Percentiles rank a stretch among this genome's conserved stretches.
Conservation (phyloP, 2,797 vertebrate genomes). For the Phrynocephalus forsythii region DNA sequence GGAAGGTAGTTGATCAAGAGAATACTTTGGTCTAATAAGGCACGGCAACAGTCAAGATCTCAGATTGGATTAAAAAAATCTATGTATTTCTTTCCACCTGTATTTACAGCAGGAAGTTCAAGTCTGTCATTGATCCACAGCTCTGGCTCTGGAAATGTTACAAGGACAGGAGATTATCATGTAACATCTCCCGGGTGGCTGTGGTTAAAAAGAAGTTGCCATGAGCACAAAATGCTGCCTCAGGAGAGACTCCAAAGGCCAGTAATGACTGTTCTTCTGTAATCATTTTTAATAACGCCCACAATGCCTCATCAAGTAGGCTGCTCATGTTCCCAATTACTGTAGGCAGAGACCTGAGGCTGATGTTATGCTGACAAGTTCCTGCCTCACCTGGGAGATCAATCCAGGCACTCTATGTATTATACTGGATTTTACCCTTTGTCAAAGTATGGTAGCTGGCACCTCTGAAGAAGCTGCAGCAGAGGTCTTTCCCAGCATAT, state of each 20-base stretch:
- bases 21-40: not conserved
- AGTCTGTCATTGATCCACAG: not conserved
- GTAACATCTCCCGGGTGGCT: not conserved
- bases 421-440: not conserved
- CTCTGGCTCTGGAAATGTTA: not conserved
- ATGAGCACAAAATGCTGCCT: not conserved
- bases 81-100: slow-evolving; percentile 1
- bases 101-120: not conserved
- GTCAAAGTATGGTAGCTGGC: no score
- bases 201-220: not conserved
- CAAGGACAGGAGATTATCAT: not conserved
- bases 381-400: not conserved
- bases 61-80: not conserved
- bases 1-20: not conserved
- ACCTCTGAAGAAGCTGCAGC: not conserved
- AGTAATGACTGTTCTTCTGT: not conserved
- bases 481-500: not conserved
- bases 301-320: slow-evolving; percentile 6
- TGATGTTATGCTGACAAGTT: not conserved
- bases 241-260: not conserved
- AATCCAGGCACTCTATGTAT: not conserved
- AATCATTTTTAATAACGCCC: not conserved
- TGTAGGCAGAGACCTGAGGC: not conserved
- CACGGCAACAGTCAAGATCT: not conserved
- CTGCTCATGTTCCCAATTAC: not conserved